Evolutionary conservation across 1,140 invertebrate genomes (phyloP).

Genomic region (Archivesica marissinica): DNA sequence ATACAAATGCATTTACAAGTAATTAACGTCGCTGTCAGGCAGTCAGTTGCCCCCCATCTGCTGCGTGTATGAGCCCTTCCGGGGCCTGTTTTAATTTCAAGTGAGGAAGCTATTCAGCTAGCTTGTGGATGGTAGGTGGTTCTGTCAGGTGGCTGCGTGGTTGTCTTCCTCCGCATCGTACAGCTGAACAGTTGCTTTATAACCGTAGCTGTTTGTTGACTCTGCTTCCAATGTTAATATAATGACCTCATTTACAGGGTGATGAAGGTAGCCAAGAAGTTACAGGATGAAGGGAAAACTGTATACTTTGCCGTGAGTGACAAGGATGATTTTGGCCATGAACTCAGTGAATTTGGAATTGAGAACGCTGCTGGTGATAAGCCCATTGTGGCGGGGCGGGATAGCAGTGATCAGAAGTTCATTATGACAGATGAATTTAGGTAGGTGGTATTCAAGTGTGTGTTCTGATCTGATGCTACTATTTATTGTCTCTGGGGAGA

Average conservation of each 20-base stretch:
- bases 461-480: no score
- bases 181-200: background rate
- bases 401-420: slow-evolving; percentile 94
- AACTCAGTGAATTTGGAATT: slow-evolving; percentile 96
- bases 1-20: no score
- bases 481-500: no score
- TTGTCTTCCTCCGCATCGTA: no score
- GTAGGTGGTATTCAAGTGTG: no score
- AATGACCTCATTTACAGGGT: slow-evolving; percentile 72
- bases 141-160: background rate
- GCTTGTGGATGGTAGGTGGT: background rate
- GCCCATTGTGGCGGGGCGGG: slow-evolving; percentile 93
- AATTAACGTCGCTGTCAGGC: no score
- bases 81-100: background rate
- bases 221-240: no score
- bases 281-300: slow-evolving; percentile 86
- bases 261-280: slow-evolving; percentile 90
- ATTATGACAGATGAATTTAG: slow-evolving; percentile 95
- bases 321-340: slow-evolving; percentile 87
- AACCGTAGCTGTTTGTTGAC: background rate
- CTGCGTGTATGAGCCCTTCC: no score
- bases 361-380: slow-evolving; percentile 93
- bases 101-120: no score
- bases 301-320: slow-evolving; percentile 95
- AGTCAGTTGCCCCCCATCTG: no score